These are phyloP conservation scores for Holotrichia oblita DNA, from an alignment of 1,140 invertebrate species.

Conservation along the genomic window DNA sequence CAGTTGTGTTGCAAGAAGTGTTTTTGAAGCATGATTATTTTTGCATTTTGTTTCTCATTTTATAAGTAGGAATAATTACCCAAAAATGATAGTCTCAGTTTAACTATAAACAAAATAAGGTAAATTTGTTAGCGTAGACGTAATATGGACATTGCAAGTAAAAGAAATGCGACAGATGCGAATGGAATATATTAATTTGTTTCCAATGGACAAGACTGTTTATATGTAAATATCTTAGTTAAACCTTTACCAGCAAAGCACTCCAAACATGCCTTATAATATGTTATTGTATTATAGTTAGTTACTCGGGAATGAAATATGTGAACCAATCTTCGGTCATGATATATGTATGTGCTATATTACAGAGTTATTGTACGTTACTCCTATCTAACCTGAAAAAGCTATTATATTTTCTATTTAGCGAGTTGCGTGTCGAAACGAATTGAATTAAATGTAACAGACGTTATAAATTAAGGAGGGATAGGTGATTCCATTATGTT, in stretches of 20 bases:
- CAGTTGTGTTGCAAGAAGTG: too few relatives aligned
- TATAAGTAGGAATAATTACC: too few relatives aligned
- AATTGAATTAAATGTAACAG: neutral
- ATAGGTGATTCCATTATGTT: neutral
- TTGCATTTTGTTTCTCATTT: too few relatives aligned
- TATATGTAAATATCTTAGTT: too few relatives aligned
- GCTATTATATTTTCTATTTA: neutral
- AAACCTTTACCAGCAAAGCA: neutral
- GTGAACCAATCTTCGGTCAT: neutral
- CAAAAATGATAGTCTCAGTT: too few relatives aligned
- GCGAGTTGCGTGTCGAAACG: neutral
- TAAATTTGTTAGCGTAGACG: too few relatives aligned
- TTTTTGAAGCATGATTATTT: too few relatives aligned
- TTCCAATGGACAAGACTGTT: too few relatives aligned
- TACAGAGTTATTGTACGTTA: neutral
- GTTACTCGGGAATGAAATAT: neutral
- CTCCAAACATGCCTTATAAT: neutral
- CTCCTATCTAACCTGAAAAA: neutral
- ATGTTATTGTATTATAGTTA: neutral
- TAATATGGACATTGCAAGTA: too few relatives aligned
- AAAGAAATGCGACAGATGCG: too few relatives aligned
- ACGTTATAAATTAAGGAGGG: neutral
- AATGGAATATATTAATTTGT: too few relatives aligned
- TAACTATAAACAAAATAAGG: too few relatives aligned
- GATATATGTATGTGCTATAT: neutral